A percentile compares a stretch with the other conserved stretches of the same genome.
Conservation (phyloP, 1,140 invertebrate species). For the Sinella curviseta region DNA sequence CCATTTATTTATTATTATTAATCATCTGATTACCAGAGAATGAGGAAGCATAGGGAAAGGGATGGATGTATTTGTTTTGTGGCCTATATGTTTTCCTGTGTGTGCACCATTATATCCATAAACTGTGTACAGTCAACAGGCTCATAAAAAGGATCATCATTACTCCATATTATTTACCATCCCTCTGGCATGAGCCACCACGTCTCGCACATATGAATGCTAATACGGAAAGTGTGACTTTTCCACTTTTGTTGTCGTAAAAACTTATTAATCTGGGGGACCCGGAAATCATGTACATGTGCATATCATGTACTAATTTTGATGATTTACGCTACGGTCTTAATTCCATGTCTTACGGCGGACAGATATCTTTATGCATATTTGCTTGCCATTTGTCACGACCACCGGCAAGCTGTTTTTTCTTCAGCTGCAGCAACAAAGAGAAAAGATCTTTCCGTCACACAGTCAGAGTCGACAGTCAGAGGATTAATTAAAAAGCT, state of each 20-base stretch:
- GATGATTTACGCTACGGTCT: too few relatives aligned
- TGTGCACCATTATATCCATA: not conserved
- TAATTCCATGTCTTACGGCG: too few relatives aligned
- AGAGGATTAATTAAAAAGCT: not conserved
- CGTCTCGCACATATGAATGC: not conserved
- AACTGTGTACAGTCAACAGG: not conserved
- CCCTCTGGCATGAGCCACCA: not conserved
- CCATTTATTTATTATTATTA: constrained; percentile 1
- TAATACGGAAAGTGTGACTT: not conserved
- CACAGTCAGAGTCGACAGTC: too few relatives aligned
- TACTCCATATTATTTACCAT: not conserved
- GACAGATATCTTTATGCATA: not conserved
- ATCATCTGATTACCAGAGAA: not conserved
- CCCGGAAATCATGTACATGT: too few relatives aligned
- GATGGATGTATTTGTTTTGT: not conserved
- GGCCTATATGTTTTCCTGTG: not conserved
- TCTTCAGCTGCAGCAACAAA: too few relatives aligned
- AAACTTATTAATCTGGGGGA: too few relatives aligned
- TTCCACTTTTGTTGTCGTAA: too few relatives aligned
- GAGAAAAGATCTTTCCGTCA: not conserved
- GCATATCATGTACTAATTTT: too few relatives aligned
- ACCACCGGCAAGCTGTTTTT: not conserved
- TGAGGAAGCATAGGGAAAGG: not conserved
- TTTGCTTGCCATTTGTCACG: not conserved
- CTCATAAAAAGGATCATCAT: not conserved